Evolutionary conservation across 2,888 invertebrate genomes (phyloP).

Genomic region (Chloromyia formosa): DNA sequence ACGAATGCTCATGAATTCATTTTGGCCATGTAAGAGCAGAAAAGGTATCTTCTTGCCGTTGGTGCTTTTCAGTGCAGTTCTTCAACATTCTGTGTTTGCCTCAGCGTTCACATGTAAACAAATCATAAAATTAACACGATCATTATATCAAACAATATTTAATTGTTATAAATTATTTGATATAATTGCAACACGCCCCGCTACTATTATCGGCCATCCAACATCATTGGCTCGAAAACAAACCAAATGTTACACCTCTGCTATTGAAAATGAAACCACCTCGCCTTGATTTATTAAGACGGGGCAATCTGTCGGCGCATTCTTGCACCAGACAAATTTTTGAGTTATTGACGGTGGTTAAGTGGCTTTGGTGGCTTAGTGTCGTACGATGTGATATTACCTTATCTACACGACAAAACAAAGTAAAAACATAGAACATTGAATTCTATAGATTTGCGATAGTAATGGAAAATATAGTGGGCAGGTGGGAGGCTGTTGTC

Average conservation of each 20-base stretch:
- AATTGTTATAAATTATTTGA: no score
- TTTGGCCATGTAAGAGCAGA: no score
- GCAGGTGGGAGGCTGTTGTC: slow-evolving; percentile 38
- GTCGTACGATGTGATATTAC: slow-evolving; percentile 25
- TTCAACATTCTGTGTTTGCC: no score
- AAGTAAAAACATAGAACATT: slow-evolving; percentile 10
- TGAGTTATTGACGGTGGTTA: slow-evolving; percentile 43
- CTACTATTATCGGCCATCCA: no score
- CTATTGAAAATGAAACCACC: slow-evolving; percentile 27
- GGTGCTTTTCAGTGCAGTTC: no score
- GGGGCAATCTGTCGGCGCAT: slow-evolving; percentile 45
- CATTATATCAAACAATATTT: no score
- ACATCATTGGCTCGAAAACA: not conserved
- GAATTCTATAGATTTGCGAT: slow-evolving; percentile 17
- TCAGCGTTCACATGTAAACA: no score
- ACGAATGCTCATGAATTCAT: no score
- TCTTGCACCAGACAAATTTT: slow-evolving; percentile 45
- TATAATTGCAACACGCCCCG: no score
- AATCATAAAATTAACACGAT: no score
- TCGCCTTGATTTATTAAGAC: slow-evolving; percentile 44
- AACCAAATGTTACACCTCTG: slow-evolving; percentile 8
- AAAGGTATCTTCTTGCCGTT: no score
- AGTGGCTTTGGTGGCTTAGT: slow-evolving; percentile 41
- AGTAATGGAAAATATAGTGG: slow-evolving; percentile 1
- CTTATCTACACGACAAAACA: slow-evolving; percentile 25